A percentile compares a stretch with the other conserved stretches of the same genome.
Conservation (phyloP, 1,140 invertebrate genomes). For the Aphis gossypii region DNA sequence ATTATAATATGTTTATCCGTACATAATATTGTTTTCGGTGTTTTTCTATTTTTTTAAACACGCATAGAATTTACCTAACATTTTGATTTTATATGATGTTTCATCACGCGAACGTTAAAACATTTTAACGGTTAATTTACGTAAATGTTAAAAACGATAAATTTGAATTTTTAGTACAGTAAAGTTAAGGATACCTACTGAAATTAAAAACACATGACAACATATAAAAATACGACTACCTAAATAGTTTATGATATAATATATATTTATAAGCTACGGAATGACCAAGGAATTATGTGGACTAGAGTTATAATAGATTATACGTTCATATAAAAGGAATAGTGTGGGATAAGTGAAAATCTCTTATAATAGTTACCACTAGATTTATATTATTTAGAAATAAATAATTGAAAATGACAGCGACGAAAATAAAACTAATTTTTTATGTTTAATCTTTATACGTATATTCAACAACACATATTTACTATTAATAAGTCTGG, state of each 20-base stretch:
- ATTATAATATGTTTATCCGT: neutral
- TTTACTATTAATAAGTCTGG: neutral
- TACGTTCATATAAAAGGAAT: neutral
- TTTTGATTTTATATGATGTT: neutral
- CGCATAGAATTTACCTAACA: neutral
- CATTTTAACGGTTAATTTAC: conserved; percentile 14
- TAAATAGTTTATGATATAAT: conserved; percentile 13
- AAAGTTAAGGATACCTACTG: neutral
- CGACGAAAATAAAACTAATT: conserved; percentile 21
- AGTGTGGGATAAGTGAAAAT: neutral
- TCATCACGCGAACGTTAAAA: neutral
- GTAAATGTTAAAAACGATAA: neutral
- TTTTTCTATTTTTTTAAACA: neutral
- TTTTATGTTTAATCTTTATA: neutral
- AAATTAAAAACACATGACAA: neutral
- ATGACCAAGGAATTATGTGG: neutral
- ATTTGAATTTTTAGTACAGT: neutral
- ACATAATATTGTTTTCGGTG: neutral
- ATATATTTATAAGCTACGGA: neutral
- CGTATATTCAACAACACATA: neutral
- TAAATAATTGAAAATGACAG: conserved; percentile 27
- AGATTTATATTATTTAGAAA: neutral
- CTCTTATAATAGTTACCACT: neutral
- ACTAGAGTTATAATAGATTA: conserved; percentile 39
- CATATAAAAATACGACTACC: conserved; percentile 5